These are phyloP conservation scores for Sitophilus oryzae DNA, from an alignment of 1,140 invertebrate species.

Conservation along the genomic window DNA sequence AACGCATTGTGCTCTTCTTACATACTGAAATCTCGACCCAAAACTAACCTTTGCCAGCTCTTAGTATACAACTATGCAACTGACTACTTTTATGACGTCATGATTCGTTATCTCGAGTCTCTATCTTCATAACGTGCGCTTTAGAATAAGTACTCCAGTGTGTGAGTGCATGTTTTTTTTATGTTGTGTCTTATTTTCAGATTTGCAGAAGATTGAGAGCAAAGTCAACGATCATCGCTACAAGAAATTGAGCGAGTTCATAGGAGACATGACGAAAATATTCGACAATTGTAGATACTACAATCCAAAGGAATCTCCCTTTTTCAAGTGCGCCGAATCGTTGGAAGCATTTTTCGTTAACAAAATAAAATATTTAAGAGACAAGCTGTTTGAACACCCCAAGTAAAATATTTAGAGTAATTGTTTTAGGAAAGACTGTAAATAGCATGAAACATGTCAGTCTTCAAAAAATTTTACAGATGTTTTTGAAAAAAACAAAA, in stretches of 20 bases:
- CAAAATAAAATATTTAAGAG: slow-evolving; percentile 79
- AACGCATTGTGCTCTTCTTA: no score
- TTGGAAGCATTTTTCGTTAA: slow-evolving; percentile 94
- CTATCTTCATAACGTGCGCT: no score
- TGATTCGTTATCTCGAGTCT: no score
- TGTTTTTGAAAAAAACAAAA: no score
- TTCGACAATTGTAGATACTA: slow-evolving; percentile 98
- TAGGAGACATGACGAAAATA: slow-evolving; percentile 95
- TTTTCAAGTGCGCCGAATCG: slow-evolving; percentile 91
- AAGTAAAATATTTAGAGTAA: slow-evolving; percentile 26
- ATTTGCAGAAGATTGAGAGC: slow-evolving; percentile 87
- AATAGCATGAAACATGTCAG: no score
- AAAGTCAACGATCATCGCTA: slow-evolving; percentile 82
- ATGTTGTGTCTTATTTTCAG: slow-evolving; percentile 53
- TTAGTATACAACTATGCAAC: no score
- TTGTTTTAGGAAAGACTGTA: background rate
- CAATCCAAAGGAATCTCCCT: slow-evolving; percentile 90
- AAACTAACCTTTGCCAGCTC: no score
- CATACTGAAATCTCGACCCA: no score
- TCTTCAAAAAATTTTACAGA: no score
- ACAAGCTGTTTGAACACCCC: slow-evolving; percentile 63
- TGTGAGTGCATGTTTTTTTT: no score
- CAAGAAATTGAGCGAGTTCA: slow-evolving; percentile 86
- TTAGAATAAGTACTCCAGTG: no score
- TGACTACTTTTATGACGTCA: no score